Conservation (phyloP, 2,888 invertebrate species). For the Drosophila fungiperda region DNA sequence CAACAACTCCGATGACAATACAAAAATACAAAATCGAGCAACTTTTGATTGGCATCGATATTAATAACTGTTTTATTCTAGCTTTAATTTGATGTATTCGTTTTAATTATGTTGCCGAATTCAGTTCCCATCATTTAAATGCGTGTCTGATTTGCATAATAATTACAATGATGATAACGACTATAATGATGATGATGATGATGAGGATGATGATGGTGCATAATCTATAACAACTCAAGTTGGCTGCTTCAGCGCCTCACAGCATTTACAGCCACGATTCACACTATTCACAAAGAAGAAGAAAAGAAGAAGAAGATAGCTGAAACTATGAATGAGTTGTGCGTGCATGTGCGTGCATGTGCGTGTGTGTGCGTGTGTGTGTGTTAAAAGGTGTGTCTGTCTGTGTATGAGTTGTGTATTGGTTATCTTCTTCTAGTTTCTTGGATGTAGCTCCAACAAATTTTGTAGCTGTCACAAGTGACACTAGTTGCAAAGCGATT, state of each 20-base stretch:
- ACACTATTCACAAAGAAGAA: slow-evolving; percentile 11
- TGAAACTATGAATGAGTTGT: slow-evolving; percentile 22
- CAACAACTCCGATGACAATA: background rate
- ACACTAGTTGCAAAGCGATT: slow-evolving; percentile 68
- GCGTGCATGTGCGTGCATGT: background rate
- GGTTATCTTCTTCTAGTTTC: slow-evolving; percentile 9
- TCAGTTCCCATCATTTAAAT: slow-evolving; percentile 18
- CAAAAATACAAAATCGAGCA: too few relatives aligned
- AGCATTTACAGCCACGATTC: slow-evolving; percentile 8
- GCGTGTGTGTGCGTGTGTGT: background rate
- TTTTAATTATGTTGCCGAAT: background rate
- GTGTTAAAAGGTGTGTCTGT: background rate
- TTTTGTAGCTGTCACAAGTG: slow-evolving; percentile 60
- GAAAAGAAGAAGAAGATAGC: background rate
- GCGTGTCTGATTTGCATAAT: slow-evolving; percentile 24
- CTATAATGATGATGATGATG: slow-evolving; percentile 4
- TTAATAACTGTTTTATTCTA: background rate
- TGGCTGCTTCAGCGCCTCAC: slow-evolving; percentile 23
- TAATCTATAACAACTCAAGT: slow-evolving; percentile 11
- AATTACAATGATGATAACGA: slow-evolving; percentile 9
- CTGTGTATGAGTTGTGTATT: background rate
- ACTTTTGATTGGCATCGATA: background rate
- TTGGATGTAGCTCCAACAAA: slow-evolving; percentile 44
- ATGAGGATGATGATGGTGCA: slow-evolving; percentile 6
- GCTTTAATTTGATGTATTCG: background rate